Evolutionary conservation across 2,888 invertebrate genomes (phyloP).

Genomic region (Netelia melanura): DNA sequence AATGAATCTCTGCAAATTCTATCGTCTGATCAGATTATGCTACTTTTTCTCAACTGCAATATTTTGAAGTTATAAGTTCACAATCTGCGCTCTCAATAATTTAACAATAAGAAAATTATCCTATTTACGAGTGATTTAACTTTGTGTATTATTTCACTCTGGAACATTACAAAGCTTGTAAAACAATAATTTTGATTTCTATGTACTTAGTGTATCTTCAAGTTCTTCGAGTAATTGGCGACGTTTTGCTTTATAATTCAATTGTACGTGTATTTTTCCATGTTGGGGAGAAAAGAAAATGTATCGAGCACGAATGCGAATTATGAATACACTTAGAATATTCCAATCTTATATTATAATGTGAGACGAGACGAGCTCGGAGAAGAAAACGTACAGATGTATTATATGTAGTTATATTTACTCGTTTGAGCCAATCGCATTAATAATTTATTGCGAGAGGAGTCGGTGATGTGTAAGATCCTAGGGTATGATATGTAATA

Average conservation of each 20-base stretch:
- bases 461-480: constrained; percentile 57
- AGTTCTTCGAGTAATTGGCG: not conserved
- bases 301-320: constrained; percentile 41
- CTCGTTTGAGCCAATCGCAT: constrained; percentile 50
- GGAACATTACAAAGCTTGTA: not conserved
- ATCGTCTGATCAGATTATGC: constrained; percentile 41
- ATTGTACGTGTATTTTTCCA: constrained; percentile 12
- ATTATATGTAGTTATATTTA: constrained; percentile 62
- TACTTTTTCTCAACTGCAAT: not conserved
- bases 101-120: not conserved
- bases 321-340: constrained; percentile 43
- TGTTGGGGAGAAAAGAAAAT: constrained; percentile 32
- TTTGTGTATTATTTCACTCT: not conserved
- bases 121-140: not conserved
- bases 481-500: constrained; percentile 63
- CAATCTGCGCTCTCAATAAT: not conserved
- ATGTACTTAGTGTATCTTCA: not conserved
- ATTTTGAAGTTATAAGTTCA: not conserved
- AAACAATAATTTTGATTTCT: not conserved
- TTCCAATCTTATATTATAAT: constrained; percentile 1
- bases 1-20: constrained; percentile 46
- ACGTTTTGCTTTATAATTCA: constrained; percentile 7
- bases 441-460: constrained; percentile 45
- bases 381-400: constrained; percentile 53
- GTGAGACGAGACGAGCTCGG: not conserved